Conservation (phyloP, 1,140 invertebrate genomes). For the Diorhabda sublineata region DNA sequence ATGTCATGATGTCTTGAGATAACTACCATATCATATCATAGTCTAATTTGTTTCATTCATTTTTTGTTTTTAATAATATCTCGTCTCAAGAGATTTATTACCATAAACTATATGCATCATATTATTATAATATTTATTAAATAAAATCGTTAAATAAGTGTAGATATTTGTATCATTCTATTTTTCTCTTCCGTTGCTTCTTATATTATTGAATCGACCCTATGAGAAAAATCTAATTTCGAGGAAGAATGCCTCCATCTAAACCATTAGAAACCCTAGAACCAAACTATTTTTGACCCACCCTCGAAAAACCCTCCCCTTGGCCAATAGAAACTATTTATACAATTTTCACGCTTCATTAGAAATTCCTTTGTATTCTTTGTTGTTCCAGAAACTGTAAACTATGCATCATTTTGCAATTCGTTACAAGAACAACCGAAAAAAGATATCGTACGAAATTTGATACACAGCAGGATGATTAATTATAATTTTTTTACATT, state of each 20-base stretch:
- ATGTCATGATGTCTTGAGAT: too few relatives aligned
- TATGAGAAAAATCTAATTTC: constrained; percentile 9
- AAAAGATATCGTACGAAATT: not conserved
- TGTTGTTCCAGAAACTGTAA: constrained; percentile 11
- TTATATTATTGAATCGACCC: not conserved
- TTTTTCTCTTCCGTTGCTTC: too few relatives aligned
- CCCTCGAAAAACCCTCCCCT: constrained; percentile 13
- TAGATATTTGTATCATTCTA: too few relatives aligned
- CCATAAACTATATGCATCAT: too few relatives aligned
- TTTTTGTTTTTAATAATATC: too few relatives aligned
- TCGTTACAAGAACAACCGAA: constrained; percentile 7
- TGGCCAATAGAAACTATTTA: constrained; percentile 17
- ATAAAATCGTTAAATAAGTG: too few relatives aligned
- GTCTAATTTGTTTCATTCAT: too few relatives aligned
- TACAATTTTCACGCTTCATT: constrained; percentile 15
- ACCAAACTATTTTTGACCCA: constrained; percentile 11
- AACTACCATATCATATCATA: too few relatives aligned
- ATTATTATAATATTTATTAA: too few relatives aligned
- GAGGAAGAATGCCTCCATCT: constrained; percentile 5
- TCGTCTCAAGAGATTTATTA: too few relatives aligned
- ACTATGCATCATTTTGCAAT: constrained; percentile 15
- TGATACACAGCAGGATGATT: not conserved
- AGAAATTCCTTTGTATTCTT: constrained; percentile 11
- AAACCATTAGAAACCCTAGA: constrained; percentile 6
- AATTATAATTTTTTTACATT: not conserved